Evolutionary conservation across 2,797 vertebrate species (phyloP), one percentile per base, ranked within the genome.

Genomic region (Hoplostethus atlanticus): DNA sequence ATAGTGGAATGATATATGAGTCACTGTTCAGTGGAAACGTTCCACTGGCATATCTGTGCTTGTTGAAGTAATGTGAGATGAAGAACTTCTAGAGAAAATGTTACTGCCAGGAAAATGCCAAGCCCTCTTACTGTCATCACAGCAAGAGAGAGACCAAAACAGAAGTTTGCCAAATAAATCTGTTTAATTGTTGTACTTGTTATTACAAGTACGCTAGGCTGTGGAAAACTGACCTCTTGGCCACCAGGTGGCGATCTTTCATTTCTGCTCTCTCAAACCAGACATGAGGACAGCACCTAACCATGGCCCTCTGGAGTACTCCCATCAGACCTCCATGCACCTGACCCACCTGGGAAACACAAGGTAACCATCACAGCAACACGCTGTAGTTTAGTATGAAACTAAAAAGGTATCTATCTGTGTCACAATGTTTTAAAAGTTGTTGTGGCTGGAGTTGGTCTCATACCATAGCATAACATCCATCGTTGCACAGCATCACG

Each of bases 191-290:
- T 25, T 0, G 44, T 16, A 64, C 17, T 1, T 58, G 67, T 63
- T 52, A 21, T 31, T 38, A 77, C 75, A 67, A 74, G 74, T 52
- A 61, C n/a, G 48, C 9, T 21, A 5, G 16, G 7, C 5, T 57
- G 6, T 12, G 28, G 16, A 31, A 31, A 38, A 4, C 81, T 77
- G 81, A 99, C 98, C 98, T 96, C 89, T 96, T 96, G 13, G 95
- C 95, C 93, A 99, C 98, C 75, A 98, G 96, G 76, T 98, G 97
- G 91, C 98, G 97, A 89, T 99, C 97, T 93, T 95, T 98, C 81
- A 99, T 96, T 85, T 99, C 97, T 0, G 97, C 96, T 81, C 98
- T 95, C 85, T 99, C 97, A 78, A 99, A 99, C 97, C 98, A 99
- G 76, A 99, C 94, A 0, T 99, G 98, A 44, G 98, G 98, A 84